Base-by-base conservation (phyloP, 2,113 vertebrate genomes). In the Oncorhynchus gorbuscha region DNA sequence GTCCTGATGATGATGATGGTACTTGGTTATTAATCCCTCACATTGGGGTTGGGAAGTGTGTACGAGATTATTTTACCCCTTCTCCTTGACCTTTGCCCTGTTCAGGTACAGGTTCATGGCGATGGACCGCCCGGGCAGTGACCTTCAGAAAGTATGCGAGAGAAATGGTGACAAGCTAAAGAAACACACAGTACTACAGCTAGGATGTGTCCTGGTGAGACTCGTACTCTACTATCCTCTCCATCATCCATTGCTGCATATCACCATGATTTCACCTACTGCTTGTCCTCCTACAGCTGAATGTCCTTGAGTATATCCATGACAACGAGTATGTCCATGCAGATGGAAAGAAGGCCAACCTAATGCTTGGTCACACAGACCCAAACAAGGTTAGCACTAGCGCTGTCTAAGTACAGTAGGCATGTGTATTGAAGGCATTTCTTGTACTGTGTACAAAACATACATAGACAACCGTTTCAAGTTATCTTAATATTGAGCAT, bases 81-180 rank as follows among this genome's bases (percentile, higher is more conserved):
- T 14, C 26, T 13, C 16, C 62, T 67, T 48, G 64, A 58, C 18
- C 7, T 7, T 30, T 51, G 49, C 71, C 58, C 11, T 73, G 35
- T 48, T 64, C 73, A 99, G 97, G 79, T 99, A 98, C 83, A 96
- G 97, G 67, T 99, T 99, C 89, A 98, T 99, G 97, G 95, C 92
- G 77, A 96, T 99, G 91, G 97, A 99, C 84, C 94, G 96, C 75
- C 93, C 99, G 69, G 97, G 96, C 45, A 77, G 78, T 24, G 97
- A 99, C 86, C 94, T 99, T 73, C 96, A 98, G 83, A 96, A 93
- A 76, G 74, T 96, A 65, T 92, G 92, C 70, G 85, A 92, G 64
- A 78, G 72, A 16, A 92, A 85, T 74, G 91, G 88, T 61, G 92
- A 91, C 28, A 90, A 59, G 30, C 90, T 98, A 86, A 93, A 86